Percentiles rank a stretch among this genome's conserved stretches.
These are phyloP conservation scores for Phataginus tricuspis DNA, from an alignment of 2,797 vertebrate genomes.

Conservation along the genomic window DNA sequence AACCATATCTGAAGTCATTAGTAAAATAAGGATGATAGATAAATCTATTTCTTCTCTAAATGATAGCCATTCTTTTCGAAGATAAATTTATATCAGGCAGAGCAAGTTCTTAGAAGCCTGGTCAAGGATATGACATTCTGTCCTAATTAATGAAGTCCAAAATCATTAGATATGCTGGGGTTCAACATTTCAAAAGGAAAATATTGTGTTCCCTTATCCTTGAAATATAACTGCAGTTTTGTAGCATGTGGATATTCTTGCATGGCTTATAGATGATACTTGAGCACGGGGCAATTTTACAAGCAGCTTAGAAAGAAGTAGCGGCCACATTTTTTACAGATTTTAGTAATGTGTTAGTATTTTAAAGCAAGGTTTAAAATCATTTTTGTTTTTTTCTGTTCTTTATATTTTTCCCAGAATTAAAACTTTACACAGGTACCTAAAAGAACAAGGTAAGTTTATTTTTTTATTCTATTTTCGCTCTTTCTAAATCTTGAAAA, in stretches of 20 bases:
- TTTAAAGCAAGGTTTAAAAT: background rate
- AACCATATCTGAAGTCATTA: conserved; percentile 8
- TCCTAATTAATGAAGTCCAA: conserved; percentile 33
- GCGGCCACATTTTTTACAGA: background rate
- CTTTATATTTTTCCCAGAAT: background rate
- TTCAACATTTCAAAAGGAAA: conserved; percentile 53
- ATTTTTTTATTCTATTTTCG: background rate
- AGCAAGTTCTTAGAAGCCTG: background rate
- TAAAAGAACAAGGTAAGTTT: background rate
- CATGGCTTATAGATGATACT: background rate
- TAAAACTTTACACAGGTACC: background rate
- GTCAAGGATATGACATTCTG: background rate
- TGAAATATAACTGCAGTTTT: background rate
- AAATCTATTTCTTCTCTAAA: background rate
- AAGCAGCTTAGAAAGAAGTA: background rate
- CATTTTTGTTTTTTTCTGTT: background rate
- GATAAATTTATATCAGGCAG: conserved; percentile 15
- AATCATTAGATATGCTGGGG: conserved; percentile 11
- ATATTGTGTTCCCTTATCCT: background rate
- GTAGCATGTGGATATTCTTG: background rate
- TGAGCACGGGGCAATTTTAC: background rate
- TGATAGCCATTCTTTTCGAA: background rate
- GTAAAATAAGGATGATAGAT: background rate
- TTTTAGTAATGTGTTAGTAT: background rate
- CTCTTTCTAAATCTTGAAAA: conserved; percentile 37